Percentiles rank a stretch among this genome's conserved stretches.
These are phyloP conservation scores for Salpingus planirostris DNA, from an alignment of 2,888 invertebrate genomes.

Conservation along the genomic window DNA sequence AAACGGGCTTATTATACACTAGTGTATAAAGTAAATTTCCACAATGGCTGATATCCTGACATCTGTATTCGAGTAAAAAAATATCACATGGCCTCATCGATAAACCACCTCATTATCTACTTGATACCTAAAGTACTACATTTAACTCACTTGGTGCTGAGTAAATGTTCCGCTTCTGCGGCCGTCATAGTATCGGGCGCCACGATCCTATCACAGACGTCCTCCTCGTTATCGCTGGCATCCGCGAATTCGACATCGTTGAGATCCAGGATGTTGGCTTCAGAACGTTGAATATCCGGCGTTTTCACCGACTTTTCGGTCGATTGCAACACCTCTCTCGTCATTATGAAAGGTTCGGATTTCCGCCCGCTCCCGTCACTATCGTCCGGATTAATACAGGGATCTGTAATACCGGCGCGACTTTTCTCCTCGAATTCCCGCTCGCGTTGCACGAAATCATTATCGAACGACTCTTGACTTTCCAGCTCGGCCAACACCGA, in stretches of 20 bases:
- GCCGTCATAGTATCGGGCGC: conserved; percentile 57
- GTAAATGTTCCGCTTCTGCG: conserved; percentile 78
- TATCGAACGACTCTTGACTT: conserved; percentile 33
- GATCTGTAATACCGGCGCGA: not conserved
- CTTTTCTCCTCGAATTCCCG: not conserved
- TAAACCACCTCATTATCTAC: too few relatives aligned
- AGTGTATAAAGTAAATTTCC: too few relatives aligned
- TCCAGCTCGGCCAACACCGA: conserved; percentile 38
- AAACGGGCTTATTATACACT: too few relatives aligned
- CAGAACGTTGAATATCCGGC: conserved; percentile 35
- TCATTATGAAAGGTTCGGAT: conserved; percentile 32
- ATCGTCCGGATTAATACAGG: too few relatives aligned
- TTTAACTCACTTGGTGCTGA: conserved; percentile 82
- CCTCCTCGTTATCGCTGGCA: conserved; percentile 46
- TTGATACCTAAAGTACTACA: too few relatives aligned
- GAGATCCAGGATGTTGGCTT: conserved; percentile 48
- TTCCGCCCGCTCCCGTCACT: too few relatives aligned
- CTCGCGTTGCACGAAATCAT: conserved; percentile 26
- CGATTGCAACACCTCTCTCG: conserved; percentile 28
- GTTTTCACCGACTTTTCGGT: conserved; percentile 21
- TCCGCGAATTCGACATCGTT: conserved; percentile 51
- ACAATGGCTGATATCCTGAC: too few relatives aligned
- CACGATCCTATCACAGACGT: conserved; percentile 1
- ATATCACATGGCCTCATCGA: too few relatives aligned
- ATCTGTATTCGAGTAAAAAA: too few relatives aligned